Conservation (phyloP, 2,797 vertebrate species). For the Phataginus tetradactyla region DNA sequence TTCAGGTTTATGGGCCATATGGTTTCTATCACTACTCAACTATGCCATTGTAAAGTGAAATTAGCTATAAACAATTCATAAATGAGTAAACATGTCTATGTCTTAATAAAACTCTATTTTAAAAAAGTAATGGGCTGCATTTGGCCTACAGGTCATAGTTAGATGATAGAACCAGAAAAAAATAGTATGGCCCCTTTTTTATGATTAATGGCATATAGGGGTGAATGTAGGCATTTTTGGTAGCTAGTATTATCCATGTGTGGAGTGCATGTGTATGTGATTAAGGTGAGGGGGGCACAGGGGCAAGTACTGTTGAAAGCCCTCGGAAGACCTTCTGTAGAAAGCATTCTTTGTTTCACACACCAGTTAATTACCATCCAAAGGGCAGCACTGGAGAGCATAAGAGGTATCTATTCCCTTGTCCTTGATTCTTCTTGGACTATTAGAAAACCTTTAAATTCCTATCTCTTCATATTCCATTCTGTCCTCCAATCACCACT, state of each 20-base stretch:
- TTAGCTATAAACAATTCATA: conserved; percentile 20
- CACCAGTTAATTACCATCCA: not conserved
- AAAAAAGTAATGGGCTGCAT: not conserved
- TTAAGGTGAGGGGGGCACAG: not conserved
- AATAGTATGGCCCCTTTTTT: too few relatives aligned
- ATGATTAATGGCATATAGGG: not conserved
- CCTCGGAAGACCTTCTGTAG: not conserved
- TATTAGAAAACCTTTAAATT: not conserved
- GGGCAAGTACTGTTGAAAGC: not conserved
- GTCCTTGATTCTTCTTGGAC: not conserved
- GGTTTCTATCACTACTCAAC: conserved; percentile 22
- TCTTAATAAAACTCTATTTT: conserved; percentile 34
- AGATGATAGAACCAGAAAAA: not conserved
- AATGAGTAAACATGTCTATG: not conserved
- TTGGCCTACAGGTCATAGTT: not conserved
- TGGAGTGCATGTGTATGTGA: not conserved
- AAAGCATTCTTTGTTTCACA: not conserved
- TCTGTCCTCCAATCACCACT: not conserved
- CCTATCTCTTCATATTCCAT: not conserved
- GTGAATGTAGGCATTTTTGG: not conserved
- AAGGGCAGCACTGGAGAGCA: not conserved
- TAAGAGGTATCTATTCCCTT: not conserved
- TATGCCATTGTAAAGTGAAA: conserved; percentile 38
- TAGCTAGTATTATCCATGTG: not conserved
- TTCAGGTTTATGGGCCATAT: not conserved